These are phyloP conservation scores for Gobio gobio DNA, from an alignment of 2,113 vertebrate species.

Conservation along the genomic window DNA sequence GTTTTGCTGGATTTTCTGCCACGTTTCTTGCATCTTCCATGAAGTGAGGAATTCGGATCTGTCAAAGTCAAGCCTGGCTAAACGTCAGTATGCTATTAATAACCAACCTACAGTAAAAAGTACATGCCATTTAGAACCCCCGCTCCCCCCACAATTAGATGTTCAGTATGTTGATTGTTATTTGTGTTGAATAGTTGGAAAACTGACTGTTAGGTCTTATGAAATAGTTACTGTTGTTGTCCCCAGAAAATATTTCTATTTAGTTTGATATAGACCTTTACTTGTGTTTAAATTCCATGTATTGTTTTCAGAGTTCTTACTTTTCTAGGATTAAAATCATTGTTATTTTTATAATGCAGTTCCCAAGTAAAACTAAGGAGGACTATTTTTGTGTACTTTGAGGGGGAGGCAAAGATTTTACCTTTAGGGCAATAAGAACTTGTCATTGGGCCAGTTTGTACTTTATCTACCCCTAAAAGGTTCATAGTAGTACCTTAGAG, in stretches of 20 bases:
- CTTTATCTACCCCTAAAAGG: background rate
- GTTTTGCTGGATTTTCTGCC: conserved; percentile 7
- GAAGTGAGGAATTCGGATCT: background rate
- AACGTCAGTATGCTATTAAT: background rate
- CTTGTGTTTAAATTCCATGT: background rate
- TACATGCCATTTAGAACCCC: background rate
- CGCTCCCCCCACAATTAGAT: background rate
- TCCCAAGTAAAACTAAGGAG: conserved; percentile 14
- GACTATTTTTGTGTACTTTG: background rate
- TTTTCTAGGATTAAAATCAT: conserved; percentile 2
- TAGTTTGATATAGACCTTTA: background rate
- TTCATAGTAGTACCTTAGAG: background rate
- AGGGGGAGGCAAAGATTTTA: background rate
- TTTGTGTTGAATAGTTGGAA: background rate
- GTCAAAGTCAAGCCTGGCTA: background rate
- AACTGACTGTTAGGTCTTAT: background rate
- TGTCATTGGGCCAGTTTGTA: background rate
- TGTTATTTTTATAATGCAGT: background rate
- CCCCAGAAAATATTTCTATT: background rate
- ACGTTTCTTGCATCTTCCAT: conserved; percentile 18
- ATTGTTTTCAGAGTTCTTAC: background rate
- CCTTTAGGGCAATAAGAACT: background rate
- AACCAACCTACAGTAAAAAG: background rate
- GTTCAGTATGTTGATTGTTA: background rate
- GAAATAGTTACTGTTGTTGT: background rate